Percentiles rank a stretch among this genome's conserved stretches.
Conservation (phyloP, 2,797 vertebrate species). For the Chrysocyon brachyurus region DNA sequence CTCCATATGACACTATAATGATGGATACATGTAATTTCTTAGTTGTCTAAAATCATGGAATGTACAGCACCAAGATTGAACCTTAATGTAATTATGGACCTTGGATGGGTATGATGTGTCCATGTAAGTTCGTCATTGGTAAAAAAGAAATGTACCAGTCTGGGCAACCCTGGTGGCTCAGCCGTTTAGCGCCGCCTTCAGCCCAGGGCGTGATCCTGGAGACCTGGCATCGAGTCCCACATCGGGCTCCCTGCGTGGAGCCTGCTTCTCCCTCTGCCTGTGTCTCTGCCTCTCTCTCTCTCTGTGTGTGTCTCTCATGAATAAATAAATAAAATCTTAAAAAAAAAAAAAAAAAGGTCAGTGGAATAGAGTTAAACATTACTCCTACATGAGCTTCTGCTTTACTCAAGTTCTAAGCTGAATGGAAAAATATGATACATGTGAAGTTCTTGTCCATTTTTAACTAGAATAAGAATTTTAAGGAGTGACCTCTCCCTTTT, state of each 20-base stretch:
- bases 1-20: not conserved
- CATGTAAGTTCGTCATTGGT: not conserved
- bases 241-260: too few species aligned
- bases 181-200: too few species aligned
- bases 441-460: not conserved
- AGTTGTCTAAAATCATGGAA: not conserved
- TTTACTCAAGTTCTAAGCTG: conserved; percentile 44
- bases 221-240: too few species aligned
- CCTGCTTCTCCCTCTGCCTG: too few species aligned
- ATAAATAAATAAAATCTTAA: not conserved
- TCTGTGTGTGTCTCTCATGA: too few species aligned
- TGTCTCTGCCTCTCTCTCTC: too few species aligned
- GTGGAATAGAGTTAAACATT: conserved; percentile 55
- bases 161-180: not conserved
- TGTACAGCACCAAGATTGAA: not conserved
- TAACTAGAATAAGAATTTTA: not conserved
- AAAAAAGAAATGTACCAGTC: not conserved
- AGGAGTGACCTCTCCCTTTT: not conserved
- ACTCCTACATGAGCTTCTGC: not conserved
- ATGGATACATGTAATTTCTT: not conserved
- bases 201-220: too few species aligned
- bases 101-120: not conserved
- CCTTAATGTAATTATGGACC: not conserved
- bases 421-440: not conserved
- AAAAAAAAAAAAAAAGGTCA: conserved; percentile 29